Conservation (phyloP, 2,888 invertebrate species). For the Patella ulyssiponensis region DNA sequence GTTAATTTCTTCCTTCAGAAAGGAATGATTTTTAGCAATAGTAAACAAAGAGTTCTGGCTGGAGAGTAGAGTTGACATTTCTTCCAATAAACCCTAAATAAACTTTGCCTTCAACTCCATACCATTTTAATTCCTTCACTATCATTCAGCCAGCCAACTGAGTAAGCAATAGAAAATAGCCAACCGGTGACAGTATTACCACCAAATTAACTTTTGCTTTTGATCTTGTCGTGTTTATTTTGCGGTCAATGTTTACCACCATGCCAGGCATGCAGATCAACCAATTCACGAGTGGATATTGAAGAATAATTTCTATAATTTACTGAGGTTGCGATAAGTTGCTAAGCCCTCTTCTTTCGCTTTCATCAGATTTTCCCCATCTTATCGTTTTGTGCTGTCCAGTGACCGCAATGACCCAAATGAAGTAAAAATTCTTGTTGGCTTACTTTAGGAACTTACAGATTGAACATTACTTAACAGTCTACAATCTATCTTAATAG, state of each 20-base stretch:
- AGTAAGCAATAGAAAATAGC: slow-evolving; percentile 36
- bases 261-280: slow-evolving; percentile 35
- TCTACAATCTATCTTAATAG: too few species aligned
- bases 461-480: too few species aligned
- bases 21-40: slow-evolving; percentile 37
- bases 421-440: too few species aligned
- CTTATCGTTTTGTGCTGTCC: too few species aligned
- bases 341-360: too few species aligned
- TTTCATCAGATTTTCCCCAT: too few species aligned
- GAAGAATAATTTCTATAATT: slow-evolving; percentile 22
- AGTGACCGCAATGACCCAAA: too few species aligned
- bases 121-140: slow-evolving; percentile 37
- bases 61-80: slow-evolving; percentile 33
- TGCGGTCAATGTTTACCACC: slow-evolving; percentile 37
- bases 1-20: slow-evolving; percentile 39
- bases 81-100: slow-evolving; percentile 42
- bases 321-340: neutral
- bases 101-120: slow-evolving; percentile 29
- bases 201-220: slow-evolving; percentile 46
- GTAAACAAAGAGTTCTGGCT: slow-evolving; percentile 38
- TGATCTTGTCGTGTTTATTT: slow-evolving; percentile 43
- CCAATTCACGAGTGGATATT: slow-evolving; percentile 33
- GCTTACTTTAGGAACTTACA: too few species aligned
- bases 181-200: slow-evolving; percentile 35
- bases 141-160: slow-evolving; percentile 33